These are phyloP conservation scores for Oryzias celebensis DNA, from an alignment of 2,113 vertebrate species.

Conservation along the genomic window DNA sequence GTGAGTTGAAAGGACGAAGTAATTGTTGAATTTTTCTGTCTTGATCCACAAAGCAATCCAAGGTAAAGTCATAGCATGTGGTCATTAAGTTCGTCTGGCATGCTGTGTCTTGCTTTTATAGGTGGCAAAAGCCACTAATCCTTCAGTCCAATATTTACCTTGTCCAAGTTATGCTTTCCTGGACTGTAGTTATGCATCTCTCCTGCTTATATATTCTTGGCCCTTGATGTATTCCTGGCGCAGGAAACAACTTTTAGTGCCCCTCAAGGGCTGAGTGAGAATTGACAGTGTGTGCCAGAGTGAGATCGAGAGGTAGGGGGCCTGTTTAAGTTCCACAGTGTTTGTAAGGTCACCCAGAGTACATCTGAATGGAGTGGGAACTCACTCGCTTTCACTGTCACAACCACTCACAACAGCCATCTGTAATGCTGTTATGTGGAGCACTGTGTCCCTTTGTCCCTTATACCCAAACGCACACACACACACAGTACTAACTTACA, in stretches of 20 bases:
- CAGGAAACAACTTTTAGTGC: conserved; percentile 71
- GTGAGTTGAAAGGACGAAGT: conserved; percentile 35
- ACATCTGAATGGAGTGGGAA: conserved; percentile 76
- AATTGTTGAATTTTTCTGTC: conserved; percentile 52
- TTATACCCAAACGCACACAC: conserved; percentile 38
- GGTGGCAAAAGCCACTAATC: conserved; percentile 73
- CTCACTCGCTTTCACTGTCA: conserved; percentile 74
- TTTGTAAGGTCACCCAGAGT: conserved; percentile 81
- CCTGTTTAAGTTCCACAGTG: conserved; percentile 70
- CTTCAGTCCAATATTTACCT: conserved; percentile 71
- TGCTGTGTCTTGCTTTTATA: conserved; percentile 66
- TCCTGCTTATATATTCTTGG: conserved; percentile 71
- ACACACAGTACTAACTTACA: conserved; percentile 4
- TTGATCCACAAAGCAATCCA: conserved; percentile 57
- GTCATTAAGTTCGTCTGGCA: conserved; percentile 62
- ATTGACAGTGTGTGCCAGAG: conserved; percentile 72
- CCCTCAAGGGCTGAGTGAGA: conserved; percentile 71
- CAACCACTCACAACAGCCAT: conserved; percentile 73
- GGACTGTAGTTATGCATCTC: conserved; percentile 67
- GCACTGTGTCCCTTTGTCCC: conserved; percentile 78
- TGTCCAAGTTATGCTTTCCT: conserved; percentile 72
- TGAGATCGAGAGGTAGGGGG: conserved; percentile 59
- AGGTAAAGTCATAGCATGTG: conserved; percentile 55
- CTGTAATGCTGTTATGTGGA: conserved; percentile 76
- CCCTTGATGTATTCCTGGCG: conserved; percentile 75